phyloP scores from a whole-genome alignment of 2,797 vertebrate genomes.

The Epinephelus awoara region DNA sequence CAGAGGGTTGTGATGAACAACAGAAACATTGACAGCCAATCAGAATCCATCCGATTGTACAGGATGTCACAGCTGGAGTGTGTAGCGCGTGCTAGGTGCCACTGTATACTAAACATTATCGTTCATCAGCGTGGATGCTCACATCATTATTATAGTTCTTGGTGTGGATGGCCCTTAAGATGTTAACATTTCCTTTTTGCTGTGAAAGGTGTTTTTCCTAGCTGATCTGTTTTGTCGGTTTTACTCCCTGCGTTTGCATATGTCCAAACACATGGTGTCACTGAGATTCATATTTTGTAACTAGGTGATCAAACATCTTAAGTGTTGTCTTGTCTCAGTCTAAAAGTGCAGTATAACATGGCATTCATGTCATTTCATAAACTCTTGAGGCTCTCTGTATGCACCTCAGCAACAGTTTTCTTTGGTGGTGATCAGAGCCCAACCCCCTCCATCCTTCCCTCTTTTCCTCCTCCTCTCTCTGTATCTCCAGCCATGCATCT shows the following conservation, averaged over 20 bases:
- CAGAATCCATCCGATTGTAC: no score
- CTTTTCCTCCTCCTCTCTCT: slow-evolving; percentile 52
- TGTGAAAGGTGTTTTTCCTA: background rate
- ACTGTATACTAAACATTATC: no score
- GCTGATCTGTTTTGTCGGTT: background rate
- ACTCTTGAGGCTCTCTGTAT: background rate
- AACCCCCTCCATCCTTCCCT: slow-evolving; percentile 65
- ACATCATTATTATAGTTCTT: no score
- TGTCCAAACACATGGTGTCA: background rate
- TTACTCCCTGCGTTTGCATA: background rate
- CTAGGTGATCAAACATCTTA: background rate
- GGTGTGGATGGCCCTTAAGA: background rate
- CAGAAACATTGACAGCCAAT: no score
- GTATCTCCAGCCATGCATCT: slow-evolving; percentile 30
- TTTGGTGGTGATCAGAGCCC: slow-evolving; percentile 20
- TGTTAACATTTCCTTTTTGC: background rate
- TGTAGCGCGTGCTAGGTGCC: no score
- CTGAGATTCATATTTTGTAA: background rate
- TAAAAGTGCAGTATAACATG: background rate
- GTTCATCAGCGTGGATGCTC: no score
- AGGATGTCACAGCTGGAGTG: no score
- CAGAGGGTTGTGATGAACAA: no score
- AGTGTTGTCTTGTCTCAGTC: background rate
- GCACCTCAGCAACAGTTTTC: background rate
- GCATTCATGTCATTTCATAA: background rate